Percentiles rank a stretch among this genome's conserved stretches.
Conservation (phyloP, 2,113 vertebrate species). For the Eurypyga helias region DNA sequence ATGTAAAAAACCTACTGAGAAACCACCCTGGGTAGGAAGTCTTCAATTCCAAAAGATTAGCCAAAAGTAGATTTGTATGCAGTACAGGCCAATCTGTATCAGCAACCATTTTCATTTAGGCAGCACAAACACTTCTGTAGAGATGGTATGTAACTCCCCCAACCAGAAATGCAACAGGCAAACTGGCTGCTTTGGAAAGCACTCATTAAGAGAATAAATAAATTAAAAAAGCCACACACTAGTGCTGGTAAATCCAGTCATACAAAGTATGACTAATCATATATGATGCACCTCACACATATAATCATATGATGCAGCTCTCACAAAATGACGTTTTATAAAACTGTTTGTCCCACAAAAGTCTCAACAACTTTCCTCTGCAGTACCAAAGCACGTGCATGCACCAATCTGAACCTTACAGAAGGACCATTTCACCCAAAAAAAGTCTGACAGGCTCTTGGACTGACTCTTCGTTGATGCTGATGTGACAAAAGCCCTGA, state of each 20-base stretch:
- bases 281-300: not conserved
- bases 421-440: not conserved
- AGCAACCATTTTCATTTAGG: not conserved
- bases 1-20: not conserved
- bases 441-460: not conserved
- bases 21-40: not conserved
- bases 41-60: not conserved
- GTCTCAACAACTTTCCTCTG: not conserved
- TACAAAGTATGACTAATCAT: not conserved
- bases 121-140: not conserved
- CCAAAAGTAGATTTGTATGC: not conserved
- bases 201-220: not conserved
- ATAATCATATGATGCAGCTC: not conserved
- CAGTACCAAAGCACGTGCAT: accelerated
- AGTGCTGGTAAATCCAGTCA: not conserved
- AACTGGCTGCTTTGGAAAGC: not conserved
- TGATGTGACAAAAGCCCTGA: not conserved
- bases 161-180: not conserved
- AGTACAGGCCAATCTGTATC: not conserved
- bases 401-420: accelerated
- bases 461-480: accelerated
- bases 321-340: not conserved
- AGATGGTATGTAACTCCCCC: not conserved
- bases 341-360: not conserved
- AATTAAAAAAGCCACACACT: not conserved